Conservation (phyloP, 2,888 invertebrate species). For the Cecidostiba fungosa region DNA sequence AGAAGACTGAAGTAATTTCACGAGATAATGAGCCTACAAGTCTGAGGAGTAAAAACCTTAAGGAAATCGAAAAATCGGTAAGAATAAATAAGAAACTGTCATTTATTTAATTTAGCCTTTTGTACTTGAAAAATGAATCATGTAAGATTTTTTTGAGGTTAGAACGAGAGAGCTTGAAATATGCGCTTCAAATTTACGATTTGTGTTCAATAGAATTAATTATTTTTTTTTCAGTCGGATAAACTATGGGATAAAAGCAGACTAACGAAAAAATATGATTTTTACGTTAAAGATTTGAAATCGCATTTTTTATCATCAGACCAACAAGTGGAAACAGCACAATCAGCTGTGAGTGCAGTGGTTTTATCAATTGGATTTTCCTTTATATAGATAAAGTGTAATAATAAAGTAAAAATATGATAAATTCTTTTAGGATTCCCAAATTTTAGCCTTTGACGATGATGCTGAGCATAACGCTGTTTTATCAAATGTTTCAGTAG, state of each 20-base stretch:
- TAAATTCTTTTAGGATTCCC: slow-evolving; percentile 4
- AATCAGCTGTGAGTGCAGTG: slow-evolving; percentile 22
- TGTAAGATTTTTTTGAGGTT: slow-evolving; percentile 20
- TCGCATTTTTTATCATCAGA: slow-evolving; percentile 59
- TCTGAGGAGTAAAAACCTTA: slow-evolving; percentile 70
- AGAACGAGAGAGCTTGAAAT: not conserved
- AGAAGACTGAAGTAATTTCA: slow-evolving; percentile 14
- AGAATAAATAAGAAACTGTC: slow-evolving; percentile 44
- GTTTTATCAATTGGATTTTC: not conserved
- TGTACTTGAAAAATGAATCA: not conserved
- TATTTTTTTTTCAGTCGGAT: slow-evolving; percentile 66
- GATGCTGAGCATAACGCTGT: not conserved
- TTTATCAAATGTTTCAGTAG: slow-evolving; percentile 23
- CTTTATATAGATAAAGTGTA: not conserved
- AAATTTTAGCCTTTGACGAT: not conserved
- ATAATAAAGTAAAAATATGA: no score
- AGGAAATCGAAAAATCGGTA: slow-evolving; percentile 70
- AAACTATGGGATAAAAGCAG: slow-evolving; percentile 75
- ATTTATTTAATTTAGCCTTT: not conserved
- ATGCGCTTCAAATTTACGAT: not conserved
- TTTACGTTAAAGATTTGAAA: slow-evolving; percentile 72
- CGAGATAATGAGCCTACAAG: slow-evolving; percentile 40
- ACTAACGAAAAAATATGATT: slow-evolving; percentile 66
- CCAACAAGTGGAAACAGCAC: slow-evolving; percentile 9
- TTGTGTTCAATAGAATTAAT: not conserved